Base-by-base conservation (phyloP, 2,797 vertebrate species). In the Hydrocynus forskahlii region DNA sequence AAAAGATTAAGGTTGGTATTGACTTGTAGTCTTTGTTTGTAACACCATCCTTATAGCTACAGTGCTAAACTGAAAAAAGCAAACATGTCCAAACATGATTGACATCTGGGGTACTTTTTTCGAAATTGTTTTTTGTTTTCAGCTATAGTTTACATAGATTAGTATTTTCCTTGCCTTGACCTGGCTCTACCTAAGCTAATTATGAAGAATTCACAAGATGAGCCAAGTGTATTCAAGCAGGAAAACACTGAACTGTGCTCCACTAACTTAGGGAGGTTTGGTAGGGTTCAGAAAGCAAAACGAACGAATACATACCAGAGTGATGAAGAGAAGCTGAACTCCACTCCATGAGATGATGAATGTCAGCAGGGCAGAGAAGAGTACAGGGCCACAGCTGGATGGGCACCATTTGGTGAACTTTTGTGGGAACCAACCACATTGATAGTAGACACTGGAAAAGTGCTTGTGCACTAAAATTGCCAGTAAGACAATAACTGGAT, bases 211-310 rank as follows among this genome's bases (percentile, higher is more conserved):
- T 48, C 17, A 55, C 54, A 10, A 50, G 9, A 50, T 50, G 48
- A 50, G 10, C 48, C 48, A 59, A 50, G 17, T 50, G 19, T 57
- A 54, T 57, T 5, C 48, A 17, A 16, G 79, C 21, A 23, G 8
- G n/a, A 52, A 73, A 82, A 55, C 57, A 60, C 67, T 64, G 25
- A 38, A 60, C 73, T 21, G 60, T 64, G 55, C 57, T 17, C 9
- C 5, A 10, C 40, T 62, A 67, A 40, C 29, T 63, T 76, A 76
- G 84, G 75, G 77, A 88, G 82, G 89, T 78, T 87, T 83, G 79
- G 77, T 81, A 85, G 81, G 84, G 85, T 81, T 88, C 83, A 82
- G 17, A 71, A 79, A 88, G 86, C 91, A 89, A 83, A 87, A 79
- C 79, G 10, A 76, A 89, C 83, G 59, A 19, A 67, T 71, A 54